Percentiles rank a stretch among this genome's conserved stretches.
These are phyloP conservation scores for Mesocentrotus franciscanus DNA, from an alignment of 53 echinoderm and acorn worm species.

Conservation along the genomic window DNA sequence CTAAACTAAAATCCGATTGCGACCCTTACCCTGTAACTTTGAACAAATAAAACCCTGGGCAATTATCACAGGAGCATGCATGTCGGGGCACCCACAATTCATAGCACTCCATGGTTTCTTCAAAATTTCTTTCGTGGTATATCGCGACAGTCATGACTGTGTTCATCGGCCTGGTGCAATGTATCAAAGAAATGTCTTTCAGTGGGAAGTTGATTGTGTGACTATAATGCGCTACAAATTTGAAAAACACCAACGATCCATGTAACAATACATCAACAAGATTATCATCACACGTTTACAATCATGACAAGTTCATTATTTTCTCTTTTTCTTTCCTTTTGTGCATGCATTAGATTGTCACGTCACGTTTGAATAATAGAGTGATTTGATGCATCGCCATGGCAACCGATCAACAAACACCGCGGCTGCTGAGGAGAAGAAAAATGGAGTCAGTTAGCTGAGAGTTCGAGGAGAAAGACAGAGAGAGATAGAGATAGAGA, in stretches of 20 bases:
- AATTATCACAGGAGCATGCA: too few species aligned
- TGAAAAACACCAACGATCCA: neutral
- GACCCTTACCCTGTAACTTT: too few species aligned
- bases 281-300: neutral
- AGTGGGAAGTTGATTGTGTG: neutral
- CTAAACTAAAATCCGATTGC: too few species aligned
- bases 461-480: neutral
- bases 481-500: neutral
- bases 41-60: too few species aligned
- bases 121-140: too few species aligned
- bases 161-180: neutral
- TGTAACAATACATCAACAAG: neutral
- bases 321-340: neutral
- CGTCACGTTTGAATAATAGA: slow-evolving; percentile 39
- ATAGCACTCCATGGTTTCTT: too few species aligned
- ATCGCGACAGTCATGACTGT: too few species aligned
- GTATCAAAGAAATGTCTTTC: neutral
- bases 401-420: slow-evolving; percentile 11
- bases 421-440: neutral
- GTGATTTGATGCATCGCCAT: slow-evolving; percentile 41
- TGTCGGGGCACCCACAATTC: too few species aligned
- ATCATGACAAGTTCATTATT: neutral
- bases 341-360: neutral
- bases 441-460: neutral
- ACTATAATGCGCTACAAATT: neutral